Evolutionary conservation across 2,797 vertebrate species (phyloP).

Genomic region (Hoplostethus atlanticus): DNA sequence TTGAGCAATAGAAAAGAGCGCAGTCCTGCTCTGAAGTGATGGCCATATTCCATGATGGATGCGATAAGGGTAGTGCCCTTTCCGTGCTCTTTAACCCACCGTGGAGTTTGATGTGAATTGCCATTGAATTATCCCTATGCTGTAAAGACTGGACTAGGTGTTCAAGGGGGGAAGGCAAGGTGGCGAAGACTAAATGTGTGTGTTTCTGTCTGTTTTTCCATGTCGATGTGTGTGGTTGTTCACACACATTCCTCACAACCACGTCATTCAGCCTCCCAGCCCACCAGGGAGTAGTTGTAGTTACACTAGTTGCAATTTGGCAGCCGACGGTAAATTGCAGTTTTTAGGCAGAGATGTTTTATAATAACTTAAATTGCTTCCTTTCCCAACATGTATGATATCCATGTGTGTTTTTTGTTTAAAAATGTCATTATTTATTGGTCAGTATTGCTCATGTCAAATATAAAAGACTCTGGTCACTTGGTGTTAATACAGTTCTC

Average conservation of each 20-base stretch:
- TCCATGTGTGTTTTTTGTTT: slow-evolving; percentile 5
- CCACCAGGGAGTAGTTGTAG: slow-evolving; percentile 11
- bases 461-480: not conserved
- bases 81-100: slow-evolving; percentile 35
- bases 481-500: not conserved
- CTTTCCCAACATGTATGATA: not conserved
- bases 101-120: slow-evolving; percentile 29
- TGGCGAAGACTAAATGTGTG: not conserved
- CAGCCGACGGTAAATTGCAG: slow-evolving; percentile 41
- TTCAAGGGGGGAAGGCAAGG: not conserved
- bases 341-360: slow-evolving; percentile 34
- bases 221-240: not conserved
- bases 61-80: not conserved
- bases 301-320: slow-evolving; percentile 34
- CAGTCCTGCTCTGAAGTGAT: slow-evolving; percentile 38
- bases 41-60: slow-evolving; percentile 43
- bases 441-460: not conserved
- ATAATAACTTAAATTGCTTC: slow-evolving; percentile 31
- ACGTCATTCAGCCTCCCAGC: slow-evolving; percentile 34
- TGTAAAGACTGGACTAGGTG: slow-evolving; percentile 9
- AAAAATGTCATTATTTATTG: not conserved
- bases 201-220: not conserved
- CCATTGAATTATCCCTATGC: slow-evolving; percentile 28
- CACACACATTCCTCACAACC: slow-evolving; percentile 12
- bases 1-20: slow-evolving; percentile 11